phyloP scores from a whole-genome alignment of 2,113 vertebrate species.

The Halichoeres trimaculatus region DNA sequence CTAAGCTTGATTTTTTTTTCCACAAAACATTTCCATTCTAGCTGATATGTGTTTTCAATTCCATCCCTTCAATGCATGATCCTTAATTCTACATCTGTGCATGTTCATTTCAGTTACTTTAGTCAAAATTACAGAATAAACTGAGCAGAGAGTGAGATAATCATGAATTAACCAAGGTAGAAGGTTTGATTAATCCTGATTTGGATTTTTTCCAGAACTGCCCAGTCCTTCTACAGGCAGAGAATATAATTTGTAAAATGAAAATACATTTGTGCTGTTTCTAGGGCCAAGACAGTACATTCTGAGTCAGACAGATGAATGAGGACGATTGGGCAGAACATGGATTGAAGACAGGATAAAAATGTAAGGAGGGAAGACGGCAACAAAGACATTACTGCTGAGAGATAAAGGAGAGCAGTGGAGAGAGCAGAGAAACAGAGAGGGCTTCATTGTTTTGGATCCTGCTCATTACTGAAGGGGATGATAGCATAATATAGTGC shows the following conservation, averaged over 20 bases:
- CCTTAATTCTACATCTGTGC: no score
- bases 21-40: no score
- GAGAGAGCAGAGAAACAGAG: conserved; percentile 53
- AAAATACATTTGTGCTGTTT: conserved; percentile 1
- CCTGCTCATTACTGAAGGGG: conserved; percentile 65
- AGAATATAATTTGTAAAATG: not conserved
- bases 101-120: no score
- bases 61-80: no score
- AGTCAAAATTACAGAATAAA: no score
- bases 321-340: conserved; percentile 29
- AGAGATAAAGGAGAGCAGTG: conserved; percentile 31
- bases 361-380: conserved; percentile 17
- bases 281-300: conserved; percentile 11
- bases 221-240: no score
- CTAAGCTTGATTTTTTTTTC: no score
- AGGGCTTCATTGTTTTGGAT: conserved; percentile 55
- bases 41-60: no score
- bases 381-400: conserved; percentile 30
- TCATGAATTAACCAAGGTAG: no score
- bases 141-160: no score
- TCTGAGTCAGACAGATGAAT: conserved; percentile 29
- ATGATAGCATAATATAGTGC: conserved; percentile 74
- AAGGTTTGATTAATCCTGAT: no score
- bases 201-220: no score
- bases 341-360: conserved; percentile 25